phyloP scores from a whole-genome alignment of 2,113 vertebrate species.

The Solenodon paradoxus region DNA sequence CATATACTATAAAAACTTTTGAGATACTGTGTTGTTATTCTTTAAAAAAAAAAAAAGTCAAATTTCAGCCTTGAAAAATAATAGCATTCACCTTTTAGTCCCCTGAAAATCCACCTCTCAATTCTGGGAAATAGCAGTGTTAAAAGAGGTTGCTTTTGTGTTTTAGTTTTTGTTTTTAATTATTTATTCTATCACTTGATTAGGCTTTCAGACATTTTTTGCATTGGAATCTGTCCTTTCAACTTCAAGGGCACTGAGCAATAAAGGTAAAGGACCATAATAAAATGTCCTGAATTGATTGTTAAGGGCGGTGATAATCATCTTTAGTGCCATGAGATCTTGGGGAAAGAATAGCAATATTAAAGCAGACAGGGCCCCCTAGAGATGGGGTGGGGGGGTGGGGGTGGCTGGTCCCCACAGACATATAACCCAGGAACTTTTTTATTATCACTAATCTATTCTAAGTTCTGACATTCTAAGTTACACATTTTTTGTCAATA shows the following conservation, averaged over 20 bases:
- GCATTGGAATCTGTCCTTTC: background rate
- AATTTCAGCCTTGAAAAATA: conserved; percentile 8
- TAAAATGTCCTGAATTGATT: background rate
- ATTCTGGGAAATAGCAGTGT: background rate
- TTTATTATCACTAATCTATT: background rate
- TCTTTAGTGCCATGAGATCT: background rate
- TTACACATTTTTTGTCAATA: background rate
- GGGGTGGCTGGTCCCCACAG: background rate
- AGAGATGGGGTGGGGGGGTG: too few relatives aligned
- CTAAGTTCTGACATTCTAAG: background rate
- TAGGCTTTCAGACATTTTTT: background rate
- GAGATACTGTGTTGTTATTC: background rate
- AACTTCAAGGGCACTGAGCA: background rate
- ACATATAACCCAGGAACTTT: background rate
- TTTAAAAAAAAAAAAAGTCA: background rate
- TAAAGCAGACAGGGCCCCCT: background rate
- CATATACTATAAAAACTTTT: background rate
- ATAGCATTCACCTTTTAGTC: background rate
- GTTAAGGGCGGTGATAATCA: background rate
- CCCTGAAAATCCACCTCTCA: background rate
- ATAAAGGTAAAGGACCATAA: background rate
- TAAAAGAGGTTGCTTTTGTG: background rate
- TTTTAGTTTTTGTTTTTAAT: too few relatives aligned
- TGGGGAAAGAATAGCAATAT: background rate
- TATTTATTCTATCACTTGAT: background rate